Evolutionary conservation across 2,113 vertebrate genomes (phyloP).

Genomic region (Eurypyga helias): DNA sequence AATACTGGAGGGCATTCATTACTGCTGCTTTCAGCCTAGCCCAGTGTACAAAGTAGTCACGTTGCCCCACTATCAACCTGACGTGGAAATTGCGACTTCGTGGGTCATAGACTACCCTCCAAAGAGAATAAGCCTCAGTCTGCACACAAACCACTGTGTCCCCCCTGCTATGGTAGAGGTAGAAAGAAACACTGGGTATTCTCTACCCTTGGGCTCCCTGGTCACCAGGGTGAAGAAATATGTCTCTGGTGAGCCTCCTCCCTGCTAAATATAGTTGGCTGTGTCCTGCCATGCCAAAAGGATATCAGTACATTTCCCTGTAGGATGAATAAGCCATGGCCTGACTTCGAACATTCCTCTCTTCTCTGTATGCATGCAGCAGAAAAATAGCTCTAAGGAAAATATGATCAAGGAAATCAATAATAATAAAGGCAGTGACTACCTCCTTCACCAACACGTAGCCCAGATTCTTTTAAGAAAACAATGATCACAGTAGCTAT

Average conservation of each 20-base stretch:
- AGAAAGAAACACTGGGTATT: not conserved
- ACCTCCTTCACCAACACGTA: not conserved
- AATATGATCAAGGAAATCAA: not conserved
- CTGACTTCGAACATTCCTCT: not conserved
- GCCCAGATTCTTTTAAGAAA: not conserved
- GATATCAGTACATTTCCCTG: not conserved
- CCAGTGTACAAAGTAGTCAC: not conserved
- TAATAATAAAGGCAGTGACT: not conserved
- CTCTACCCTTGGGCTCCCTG: not conserved
- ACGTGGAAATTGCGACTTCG: not conserved
- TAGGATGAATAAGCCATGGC: not conserved
- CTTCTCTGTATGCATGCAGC: not conserved
- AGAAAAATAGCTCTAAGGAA: not conserved
- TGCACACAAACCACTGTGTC: not conserved
- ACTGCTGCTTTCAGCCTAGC: not conserved
- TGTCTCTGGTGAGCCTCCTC: rapidly evolving
- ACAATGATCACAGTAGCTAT: not conserved
- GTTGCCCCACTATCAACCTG: not conserved
- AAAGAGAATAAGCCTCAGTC: not conserved
- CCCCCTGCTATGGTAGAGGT: not conserved
- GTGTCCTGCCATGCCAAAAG: not conserved
- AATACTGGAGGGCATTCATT: not conserved
- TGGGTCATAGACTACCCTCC: not conserved
- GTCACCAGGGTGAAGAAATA: not conserved
- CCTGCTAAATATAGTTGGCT: not conserved